A percentile compares a stretch with the other conserved stretches of the same genome.
These are phyloP conservation scores for Thaumetopoea pityocampa DNA, from an alignment of 1,140 invertebrate species.

Conservation along the genomic window DNA sequence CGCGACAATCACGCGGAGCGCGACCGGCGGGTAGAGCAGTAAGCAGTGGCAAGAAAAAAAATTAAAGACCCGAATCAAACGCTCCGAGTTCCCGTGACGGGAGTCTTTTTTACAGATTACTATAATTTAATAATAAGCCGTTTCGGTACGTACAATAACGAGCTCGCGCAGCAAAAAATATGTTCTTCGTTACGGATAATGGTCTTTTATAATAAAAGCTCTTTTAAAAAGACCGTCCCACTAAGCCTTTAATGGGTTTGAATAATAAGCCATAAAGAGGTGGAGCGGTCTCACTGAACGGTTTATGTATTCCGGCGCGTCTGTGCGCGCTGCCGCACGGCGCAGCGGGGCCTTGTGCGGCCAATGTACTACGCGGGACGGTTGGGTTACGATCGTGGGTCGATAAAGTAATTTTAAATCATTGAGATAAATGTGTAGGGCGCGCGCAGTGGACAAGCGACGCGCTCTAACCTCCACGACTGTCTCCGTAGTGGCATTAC, in stretches of 20 bases:
- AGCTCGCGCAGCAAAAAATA: conserved; percentile 42
- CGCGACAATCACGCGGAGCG: no score
- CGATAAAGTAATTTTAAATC: conserved; percentile 71
- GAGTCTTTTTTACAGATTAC: conserved; percentile 19
- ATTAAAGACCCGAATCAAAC: no score
- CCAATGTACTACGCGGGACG: conserved; percentile 52
- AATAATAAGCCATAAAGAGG: conserved; percentile 70
- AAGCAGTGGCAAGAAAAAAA: no score
- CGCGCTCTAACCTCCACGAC: no score
- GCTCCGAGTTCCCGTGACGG: no score
- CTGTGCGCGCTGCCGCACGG: conserved; percentile 40
- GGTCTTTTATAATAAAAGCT: conserved; percentile 56
- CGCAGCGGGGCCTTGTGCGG: conserved; percentile 30
- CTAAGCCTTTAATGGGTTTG: conserved; percentile 63
- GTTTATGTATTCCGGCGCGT: conserved; percentile 56
- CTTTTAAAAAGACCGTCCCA: conserved; percentile 58
- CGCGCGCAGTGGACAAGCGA: no score
- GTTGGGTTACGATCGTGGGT: conserved; percentile 55
- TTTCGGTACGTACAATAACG: no score
- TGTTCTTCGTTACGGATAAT: conserved; percentile 67
- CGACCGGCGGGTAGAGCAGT: no score
- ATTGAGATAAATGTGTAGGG: no score
- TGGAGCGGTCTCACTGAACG: conserved; percentile 57
- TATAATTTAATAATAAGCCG: conserved; percentile 58
- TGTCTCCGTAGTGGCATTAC: no score